These are phyloP conservation scores for Caenorhabditis parvicauda DNA, from an alignment of 2,888 invertebrate genomes.

Conservation along the genomic window DNA sequence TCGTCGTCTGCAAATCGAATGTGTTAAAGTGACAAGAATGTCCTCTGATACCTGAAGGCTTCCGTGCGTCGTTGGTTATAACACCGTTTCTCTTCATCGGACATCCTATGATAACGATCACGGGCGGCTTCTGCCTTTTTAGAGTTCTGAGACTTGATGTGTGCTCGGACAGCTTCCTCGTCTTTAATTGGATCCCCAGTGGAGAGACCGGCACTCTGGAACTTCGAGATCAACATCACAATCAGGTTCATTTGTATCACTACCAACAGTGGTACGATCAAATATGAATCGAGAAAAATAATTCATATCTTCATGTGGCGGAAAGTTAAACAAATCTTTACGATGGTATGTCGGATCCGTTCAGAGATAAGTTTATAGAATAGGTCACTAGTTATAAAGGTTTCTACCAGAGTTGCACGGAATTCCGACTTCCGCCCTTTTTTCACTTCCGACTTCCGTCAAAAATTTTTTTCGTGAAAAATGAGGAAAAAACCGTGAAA, in stretches of 20 bases:
- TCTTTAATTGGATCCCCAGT: slow-evolving; percentile 48
- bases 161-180: slow-evolving; percentile 49
- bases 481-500: too few relatives aligned
- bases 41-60: slow-evolving; percentile 40
- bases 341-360: too few relatives aligned
- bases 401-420: too few relatives aligned
- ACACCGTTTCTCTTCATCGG: slow-evolving; percentile 55
- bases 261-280: not conserved
- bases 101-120: slow-evolving; percentile 45
- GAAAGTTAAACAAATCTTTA: too few relatives aligned
- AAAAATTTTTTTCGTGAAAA: too few relatives aligned
- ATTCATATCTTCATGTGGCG: too few relatives aligned
- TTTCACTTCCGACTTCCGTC: too few relatives aligned
- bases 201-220: slow-evolving; percentile 27
- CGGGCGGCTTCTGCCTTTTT: slow-evolving; percentile 62
- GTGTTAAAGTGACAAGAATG: too few relatives aligned
- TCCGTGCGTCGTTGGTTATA: slow-evolving; percentile 60
- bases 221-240: slow-evolving; percentile 7
- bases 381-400: too few relatives aligned
- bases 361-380: too few relatives aligned
- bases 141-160: slow-evolving; percentile 57
- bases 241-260: not conserved
- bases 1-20: slow-evolving; percentile 29
- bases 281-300: too few relatives aligned
- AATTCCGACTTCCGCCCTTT: too few relatives aligned